Conservation (phyloP, 1,140 invertebrate species). For the Cecropterus lyciades region DNA sequence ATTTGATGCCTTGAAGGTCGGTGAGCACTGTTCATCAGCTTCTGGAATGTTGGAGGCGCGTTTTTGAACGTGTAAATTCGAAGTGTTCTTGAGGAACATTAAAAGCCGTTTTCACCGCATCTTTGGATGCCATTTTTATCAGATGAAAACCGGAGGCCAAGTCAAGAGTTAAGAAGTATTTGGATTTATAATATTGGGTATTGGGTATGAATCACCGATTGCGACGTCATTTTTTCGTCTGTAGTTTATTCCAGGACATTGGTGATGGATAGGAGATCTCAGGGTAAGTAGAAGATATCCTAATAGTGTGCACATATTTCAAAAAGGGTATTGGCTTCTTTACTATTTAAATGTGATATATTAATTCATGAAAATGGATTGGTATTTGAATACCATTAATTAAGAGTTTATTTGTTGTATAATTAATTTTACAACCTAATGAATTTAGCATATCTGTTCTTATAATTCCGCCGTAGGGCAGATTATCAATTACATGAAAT, state of each 20-base stretch:
- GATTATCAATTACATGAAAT: constrained; percentile 40
- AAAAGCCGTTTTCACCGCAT: constrained; percentile 52
- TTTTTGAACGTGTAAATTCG: constrained; percentile 56
- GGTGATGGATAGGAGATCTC: constrained; percentile 43
- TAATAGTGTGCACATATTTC: too few relatives aligned
- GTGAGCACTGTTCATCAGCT: constrained; percentile 9
- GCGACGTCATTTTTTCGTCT: constrained; percentile 25
- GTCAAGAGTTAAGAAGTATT: constrained; percentile 29
- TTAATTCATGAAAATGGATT: constrained; percentile 41
- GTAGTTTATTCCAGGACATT: constrained; percentile 50
- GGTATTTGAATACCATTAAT: constrained; percentile 18
- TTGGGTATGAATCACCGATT: constrained; percentile 14
- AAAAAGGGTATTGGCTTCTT: too few relatives aligned
- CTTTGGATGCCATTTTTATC: constrained; percentile 2
- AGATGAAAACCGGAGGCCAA: constrained; percentile 26
- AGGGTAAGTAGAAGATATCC: too few relatives aligned
- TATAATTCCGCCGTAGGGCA: constrained; percentile 49
- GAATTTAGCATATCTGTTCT: constrained; percentile 39
- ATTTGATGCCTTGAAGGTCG: constrained; percentile 18
- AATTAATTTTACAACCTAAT: constrained; percentile 39
- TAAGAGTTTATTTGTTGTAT: constrained; percentile 31
- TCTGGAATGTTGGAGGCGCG: constrained; percentile 18
- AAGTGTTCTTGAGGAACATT: constrained; percentile 53
- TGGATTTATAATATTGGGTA: constrained; percentile 10
- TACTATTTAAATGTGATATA: constrained; percentile 7